Evolutionary conservation across 2,113 vertebrate species (phyloP).

Genomic region (Peucedramus taeniatus): DNA sequence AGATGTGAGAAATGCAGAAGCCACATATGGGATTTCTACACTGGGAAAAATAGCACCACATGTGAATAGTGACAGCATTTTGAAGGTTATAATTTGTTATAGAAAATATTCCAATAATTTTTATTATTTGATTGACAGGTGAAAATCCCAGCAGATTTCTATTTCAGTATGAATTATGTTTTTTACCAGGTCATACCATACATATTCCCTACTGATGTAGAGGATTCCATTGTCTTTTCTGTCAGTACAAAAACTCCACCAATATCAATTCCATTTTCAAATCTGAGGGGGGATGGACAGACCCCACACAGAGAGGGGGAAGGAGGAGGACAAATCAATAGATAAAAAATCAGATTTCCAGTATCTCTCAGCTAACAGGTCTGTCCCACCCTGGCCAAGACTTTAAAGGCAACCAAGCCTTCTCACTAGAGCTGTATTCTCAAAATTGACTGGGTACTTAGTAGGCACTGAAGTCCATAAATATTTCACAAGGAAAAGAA

Average conservation of each 20-base stretch:
- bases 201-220: neutral
- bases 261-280: neutral
- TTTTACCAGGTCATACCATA: neutral
- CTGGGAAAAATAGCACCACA: neutral
- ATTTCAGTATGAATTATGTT: neutral
- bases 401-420: slow-evolving; percentile 4
- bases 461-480: slow-evolving; percentile 71
- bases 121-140: neutral
- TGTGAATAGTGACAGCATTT: neutral
- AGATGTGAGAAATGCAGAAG: neutral
- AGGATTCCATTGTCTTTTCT: neutral
- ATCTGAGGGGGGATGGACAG: accelerated
- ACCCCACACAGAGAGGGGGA: neutral
- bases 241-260: neutral
- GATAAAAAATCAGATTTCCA: neutral
- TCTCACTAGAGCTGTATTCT: neutral
- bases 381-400: neutral
- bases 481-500: slow-evolving; percentile 77
- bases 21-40: neutral
- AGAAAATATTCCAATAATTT: neutral
- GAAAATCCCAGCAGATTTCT: neutral
- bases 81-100: neutral
- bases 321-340: neutral
- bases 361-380: neutral
- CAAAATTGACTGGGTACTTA: slow-evolving; percentile 69